Evolutionary conservation across 2,113 vertebrate genomes (phyloP), one percentile per base, ranked within the genome.

Genomic region (Alosa alosa): DNA sequence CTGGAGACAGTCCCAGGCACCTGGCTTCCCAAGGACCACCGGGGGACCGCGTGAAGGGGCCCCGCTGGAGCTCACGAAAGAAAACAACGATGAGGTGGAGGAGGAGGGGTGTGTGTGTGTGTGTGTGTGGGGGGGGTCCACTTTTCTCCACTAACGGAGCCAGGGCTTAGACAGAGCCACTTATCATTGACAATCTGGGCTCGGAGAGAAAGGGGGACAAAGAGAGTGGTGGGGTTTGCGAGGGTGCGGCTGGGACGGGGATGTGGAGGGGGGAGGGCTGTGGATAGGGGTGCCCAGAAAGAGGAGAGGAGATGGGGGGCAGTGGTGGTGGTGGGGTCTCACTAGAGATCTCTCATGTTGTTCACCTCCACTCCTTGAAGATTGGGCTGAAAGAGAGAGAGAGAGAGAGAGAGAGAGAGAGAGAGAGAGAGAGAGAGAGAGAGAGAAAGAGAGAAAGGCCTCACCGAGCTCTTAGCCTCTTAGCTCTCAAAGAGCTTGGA

Each of bases 1-100:
- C 88, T 95, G 94, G 91, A 96, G 95, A 94, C 94, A 93, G 93
- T 95, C 93, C 93, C 94, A 91, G 93, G 93, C 95, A 96, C 95
- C 96, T 96, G 95, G 94, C 90, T 94, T 95, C 94, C 93, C 92
- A 95, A 95, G 94, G 94, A 94, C 94, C 94, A 95, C 94, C 89
- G 45, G 88, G 94, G 92, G 91, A 93, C 81, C 31, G 46, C 49
- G 60, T 31, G 8, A 44, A 81, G 81, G 84, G 39, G 84, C 64
- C 64, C 64, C 31, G 7, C n/a, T 25, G 64, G n/a, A 72, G 64
- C 25, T 72, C 64, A 13, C 64, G 64, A 72, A 72, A 72, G 64
- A 72, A 72, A 72, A 36, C 64, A 31, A 36, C 10, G 81, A 64
- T 25, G 6, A 20, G 45, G 82, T 45, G 41, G 31, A 64, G 60